phyloP scores from a whole-genome alignment of 2,888 invertebrate species.

The Ophion ventricosus region DNA sequence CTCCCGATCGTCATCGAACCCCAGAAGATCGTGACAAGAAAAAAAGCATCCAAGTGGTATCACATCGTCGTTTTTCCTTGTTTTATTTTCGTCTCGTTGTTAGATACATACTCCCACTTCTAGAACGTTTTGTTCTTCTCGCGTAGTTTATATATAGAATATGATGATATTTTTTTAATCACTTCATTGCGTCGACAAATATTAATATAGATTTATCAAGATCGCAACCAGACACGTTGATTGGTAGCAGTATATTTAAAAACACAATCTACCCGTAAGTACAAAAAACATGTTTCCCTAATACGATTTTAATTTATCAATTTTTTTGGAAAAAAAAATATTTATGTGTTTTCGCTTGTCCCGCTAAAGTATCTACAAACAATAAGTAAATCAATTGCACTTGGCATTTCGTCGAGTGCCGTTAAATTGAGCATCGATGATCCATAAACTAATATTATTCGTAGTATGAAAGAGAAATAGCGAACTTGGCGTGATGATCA shows the following conservation, averaged over 20 bases:
- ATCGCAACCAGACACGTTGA: conserved; percentile 5
- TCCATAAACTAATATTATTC: no score
- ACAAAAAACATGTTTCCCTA: not conserved
- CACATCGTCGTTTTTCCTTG: not conserved
- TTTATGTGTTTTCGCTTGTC: not conserved
- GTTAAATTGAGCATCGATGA: not conserved
- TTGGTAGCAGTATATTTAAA: conserved; percentile 2
- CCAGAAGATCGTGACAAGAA: not conserved
- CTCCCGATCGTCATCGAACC: not conserved
- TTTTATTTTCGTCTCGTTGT: not conserved
- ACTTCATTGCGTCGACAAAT: not conserved
- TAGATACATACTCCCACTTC: not conserved
- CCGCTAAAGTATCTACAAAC: not conserved
- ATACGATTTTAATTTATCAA: not conserved
- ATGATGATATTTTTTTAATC: not conserved
- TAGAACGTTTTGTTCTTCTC: not conserved
- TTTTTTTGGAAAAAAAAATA: not conserved
- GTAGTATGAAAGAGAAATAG: no score
- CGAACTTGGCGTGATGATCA: no score
- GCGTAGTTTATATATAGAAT: not conserved
- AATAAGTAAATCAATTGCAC: not conserved
- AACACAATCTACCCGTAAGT: not conserved
- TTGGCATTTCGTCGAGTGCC: not conserved
- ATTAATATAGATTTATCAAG: not conserved
- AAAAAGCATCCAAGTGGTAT: not conserved